Evolutionary conservation across 2,888 invertebrate genomes (phyloP).

Genomic region (Linyphia triangularis): DNA sequence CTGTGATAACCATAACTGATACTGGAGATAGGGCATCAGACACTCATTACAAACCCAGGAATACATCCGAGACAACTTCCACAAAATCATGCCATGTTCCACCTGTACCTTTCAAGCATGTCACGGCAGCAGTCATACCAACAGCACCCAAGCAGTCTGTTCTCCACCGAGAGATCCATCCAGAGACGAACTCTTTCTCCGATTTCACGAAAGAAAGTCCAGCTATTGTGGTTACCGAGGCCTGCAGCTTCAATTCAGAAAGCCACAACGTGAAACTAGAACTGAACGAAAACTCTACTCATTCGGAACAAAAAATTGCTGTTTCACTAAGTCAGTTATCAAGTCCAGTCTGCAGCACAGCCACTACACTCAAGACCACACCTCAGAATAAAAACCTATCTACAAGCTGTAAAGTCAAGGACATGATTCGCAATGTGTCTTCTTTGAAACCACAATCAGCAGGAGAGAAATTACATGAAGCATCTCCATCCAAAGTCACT

Average conservation of each 20-base stretch:
- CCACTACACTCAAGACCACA: neutral
- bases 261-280: conserved; percentile 50
- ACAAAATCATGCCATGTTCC: conserved; percentile 16
- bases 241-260: neutral
- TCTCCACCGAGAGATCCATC: conserved; percentile 52
- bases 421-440: conserved; percentile 47
- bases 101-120: conserved; percentile 38
- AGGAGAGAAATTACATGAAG: conserved; percentile 17
- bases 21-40: conserved; percentile 23
- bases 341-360: conserved; percentile 7
- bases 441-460: conserved; percentile 18
- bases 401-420: conserved; percentile 67
- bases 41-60: neutral
- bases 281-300: neutral
- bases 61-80: conserved; percentile 16
- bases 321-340: neutral
- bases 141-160: conserved; percentile 71
- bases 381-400: conserved; percentile 27
- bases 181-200: conserved; percentile 34
- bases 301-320: conserved; percentile 16
- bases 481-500: conserved; percentile 22
- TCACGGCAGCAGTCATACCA: conserved; percentile 73
- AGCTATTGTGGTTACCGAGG: neutral
- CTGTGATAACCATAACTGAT: conserved; percentile 59
- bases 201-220: conserved; percentile 20